These are phyloP conservation scores for Polietes domitor DNA, from an alignment of 2,888 invertebrate species.

Conservation along the genomic window DNA sequence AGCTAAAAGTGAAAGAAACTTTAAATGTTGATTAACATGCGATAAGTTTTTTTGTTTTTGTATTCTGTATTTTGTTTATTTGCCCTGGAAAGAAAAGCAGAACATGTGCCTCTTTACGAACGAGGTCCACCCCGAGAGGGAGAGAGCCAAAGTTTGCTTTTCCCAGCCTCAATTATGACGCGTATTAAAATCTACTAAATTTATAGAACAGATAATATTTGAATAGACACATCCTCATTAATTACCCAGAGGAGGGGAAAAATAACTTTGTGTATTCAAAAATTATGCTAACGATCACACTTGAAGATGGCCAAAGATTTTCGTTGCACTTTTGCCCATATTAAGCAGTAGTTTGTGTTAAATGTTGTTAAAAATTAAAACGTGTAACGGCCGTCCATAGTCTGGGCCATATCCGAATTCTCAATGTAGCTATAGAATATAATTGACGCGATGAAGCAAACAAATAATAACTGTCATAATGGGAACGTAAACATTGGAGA, in stretches of 20 bases:
- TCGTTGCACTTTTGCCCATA: background rate
- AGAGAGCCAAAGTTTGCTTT: constrained; percentile 26
- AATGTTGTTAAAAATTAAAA: too few relatives aligned
- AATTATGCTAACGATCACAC: background rate
- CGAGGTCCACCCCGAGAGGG: background rate
- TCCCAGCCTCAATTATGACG: constrained; percentile 37
- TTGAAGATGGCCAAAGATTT: background rate
- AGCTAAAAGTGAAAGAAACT: constrained; percentile 69
- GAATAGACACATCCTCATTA: background rate
- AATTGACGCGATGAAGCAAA: too few relatives aligned
- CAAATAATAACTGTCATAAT: too few relatives aligned
- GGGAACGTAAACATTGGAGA: too few relatives aligned
- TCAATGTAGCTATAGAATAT: too few relatives aligned
- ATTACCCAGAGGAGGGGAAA: too few relatives aligned
- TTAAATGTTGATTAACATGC: constrained; percentile 75
- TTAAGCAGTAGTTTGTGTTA: too few relatives aligned
- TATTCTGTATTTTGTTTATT: background rate
- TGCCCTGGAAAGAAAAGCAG: constrained; percentile 6
- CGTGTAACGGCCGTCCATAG: too few relatives aligned
- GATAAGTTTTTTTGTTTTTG: constrained; percentile 69
- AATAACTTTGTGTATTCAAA: too few relatives aligned
- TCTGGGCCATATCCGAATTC: too few relatives aligned
- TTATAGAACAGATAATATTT: background rate
- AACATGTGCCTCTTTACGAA: constrained; percentile 9
- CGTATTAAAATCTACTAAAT: constrained; percentile 27